Base-by-base conservation (phyloP, 1,140 invertebrate species). In the Cydia fagiglandana region DNA sequence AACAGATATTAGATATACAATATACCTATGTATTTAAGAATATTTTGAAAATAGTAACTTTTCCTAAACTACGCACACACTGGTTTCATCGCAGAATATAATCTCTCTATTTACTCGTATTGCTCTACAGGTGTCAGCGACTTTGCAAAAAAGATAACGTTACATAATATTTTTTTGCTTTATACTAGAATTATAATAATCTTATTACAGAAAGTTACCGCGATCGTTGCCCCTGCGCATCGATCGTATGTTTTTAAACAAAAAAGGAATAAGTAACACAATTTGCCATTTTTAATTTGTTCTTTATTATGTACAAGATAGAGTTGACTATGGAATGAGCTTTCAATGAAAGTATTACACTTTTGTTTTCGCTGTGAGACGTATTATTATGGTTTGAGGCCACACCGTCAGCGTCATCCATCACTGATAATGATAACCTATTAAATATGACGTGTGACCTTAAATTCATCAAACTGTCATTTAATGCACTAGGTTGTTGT, bases 381-480 rank as follows among this genome's bases (percentile, higher is more conserved):
- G 56, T 61, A 24, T 24, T 34, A 24, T 61, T 61, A 61, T 61
- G 20, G 20, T 61, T 61, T 61, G 56, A 61, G 56, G 56, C 56
- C 56, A 61, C 56, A 61, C 7, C 7, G 56, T 61, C 56, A 24
- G 56, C 56, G 56, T 61, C 56, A 61, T 61, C 56, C 20, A 61
- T 24, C 56, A 61, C 7, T 24, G 56, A 61, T 61, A 61, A 61
- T 61, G 56, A 61, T 61, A 61, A 61, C 17, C 56, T 61, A 61
- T 61, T 56, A 56, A 61, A 61, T 61, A 61, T 61, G 56, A 61
- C 56, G 56, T 61, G 17, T 61, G 56, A 24, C 56, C 56, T 61
- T 24, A 61, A 61, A 61, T 61, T 7, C 56, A 61, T 61, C 56
- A 56, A 56, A 12, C 56, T 61, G 56, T 61, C 56, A 56, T 56